Base-by-base conservation (phyloP, 1,140 invertebrate species). In the Sinella curviseta region DNA sequence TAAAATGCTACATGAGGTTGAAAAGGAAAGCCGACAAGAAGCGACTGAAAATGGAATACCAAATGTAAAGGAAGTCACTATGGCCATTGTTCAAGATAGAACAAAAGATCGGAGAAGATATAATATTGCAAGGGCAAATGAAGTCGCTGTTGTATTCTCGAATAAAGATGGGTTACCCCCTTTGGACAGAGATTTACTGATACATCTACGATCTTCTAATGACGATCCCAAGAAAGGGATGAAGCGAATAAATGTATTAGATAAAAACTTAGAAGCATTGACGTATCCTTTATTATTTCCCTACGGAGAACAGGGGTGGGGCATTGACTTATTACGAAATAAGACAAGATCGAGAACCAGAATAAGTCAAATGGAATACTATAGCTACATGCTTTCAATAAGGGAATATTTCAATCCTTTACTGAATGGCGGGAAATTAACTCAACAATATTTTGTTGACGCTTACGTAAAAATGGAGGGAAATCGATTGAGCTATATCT, bases 361-460 rank as follows among this genome's bases (percentile, higher is more conserved):
- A 8, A 67, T 78, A 1, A 74, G 33, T 31, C 36, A 17, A 12
- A 1, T 16, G 30, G 70, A 34, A 36, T 74, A 74, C 30, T 33
- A 39, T 17, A 36, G 31, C 16, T 78, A 28, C 73, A 28, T 36
- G 16, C 30, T 74, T 0, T 74, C 73, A 26, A 33, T 77, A 48
- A 1, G 74, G 20, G 33, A 77, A 20, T 14, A 34, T 2, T 80
- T 80, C 36, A 80, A 77, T 24, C 74, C 26, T 0, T 31, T 80
- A 4, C 57, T 80, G 24, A 67, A 14, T 60, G 16, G 30, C 0
- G 78, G 78, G 24, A 35, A 76, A 60, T 35, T 80, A 24, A 80
- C 78, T 28, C 85, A 85, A 57, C 85, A 85, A 73, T 85, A 82
- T 79, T 48, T 84, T 57, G 84, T 85, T 26, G 85, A 85, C 82